Evolutionary conservation across 2,888 invertebrate genomes (phyloP).

Genomic region (Phrixothrix hirtus): DNA sequence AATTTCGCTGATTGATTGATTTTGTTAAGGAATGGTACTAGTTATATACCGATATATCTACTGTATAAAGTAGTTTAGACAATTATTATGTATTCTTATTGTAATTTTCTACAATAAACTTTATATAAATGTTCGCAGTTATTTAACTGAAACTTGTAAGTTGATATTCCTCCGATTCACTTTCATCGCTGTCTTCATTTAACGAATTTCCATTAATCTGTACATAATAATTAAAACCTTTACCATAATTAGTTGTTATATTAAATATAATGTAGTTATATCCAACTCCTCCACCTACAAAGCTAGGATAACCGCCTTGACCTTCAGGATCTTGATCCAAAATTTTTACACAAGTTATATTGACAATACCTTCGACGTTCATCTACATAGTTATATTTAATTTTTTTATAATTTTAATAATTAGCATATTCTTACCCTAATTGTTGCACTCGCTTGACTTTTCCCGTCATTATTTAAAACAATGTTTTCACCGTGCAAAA

Average conservation of each 20-base stretch:
- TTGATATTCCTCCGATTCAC: too few relatives aligned
- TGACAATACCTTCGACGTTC: conserved; percentile 51
- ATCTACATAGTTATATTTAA: conserved; percentile 45
- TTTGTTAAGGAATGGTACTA: too few relatives aligned
- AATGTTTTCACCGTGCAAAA: conserved; percentile 53
- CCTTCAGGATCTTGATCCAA: conserved; percentile 49
- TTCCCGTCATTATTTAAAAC: conserved; percentile 54
- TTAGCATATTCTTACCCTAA: conserved; percentile 40
- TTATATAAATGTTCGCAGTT: background rate
- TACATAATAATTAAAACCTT: conserved; percentile 57
- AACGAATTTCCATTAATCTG: conserved; percentile 52
- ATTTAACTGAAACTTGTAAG: too few relatives aligned
- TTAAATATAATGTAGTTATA: conserved; percentile 54
- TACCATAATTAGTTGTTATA: conserved; percentile 53
- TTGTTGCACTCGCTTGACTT: conserved; percentile 51
- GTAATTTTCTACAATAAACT: background rate
- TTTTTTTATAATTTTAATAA: conserved; percentile 2
- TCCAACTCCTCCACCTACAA: conserved; percentile 54
- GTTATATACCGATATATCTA: too few relatives aligned
- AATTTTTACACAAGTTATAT: conserved; percentile 55
- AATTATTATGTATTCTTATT: too few relatives aligned
- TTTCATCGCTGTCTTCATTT: conserved; percentile 16
- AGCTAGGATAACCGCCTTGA: conserved; percentile 46
- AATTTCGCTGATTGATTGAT: too few relatives aligned
- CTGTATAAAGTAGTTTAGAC: too few relatives aligned